Base-by-base conservation (phyloP, 2,888 invertebrate genomes). In the Smittia sp. region DNA sequence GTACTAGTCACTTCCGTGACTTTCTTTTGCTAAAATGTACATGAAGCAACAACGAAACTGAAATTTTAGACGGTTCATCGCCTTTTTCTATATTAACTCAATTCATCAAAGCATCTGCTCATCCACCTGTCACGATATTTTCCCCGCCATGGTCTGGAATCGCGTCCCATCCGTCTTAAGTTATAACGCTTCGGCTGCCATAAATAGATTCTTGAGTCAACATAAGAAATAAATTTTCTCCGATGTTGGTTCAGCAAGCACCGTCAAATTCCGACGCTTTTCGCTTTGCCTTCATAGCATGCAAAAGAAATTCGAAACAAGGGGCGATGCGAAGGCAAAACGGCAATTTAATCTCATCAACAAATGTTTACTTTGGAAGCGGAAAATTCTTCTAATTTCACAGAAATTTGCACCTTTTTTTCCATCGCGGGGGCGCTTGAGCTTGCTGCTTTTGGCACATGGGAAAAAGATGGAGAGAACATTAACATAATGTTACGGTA, bases 381-480 rank as follows among this genome's bases (percentile, higher is more conserved):
- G 63, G 27, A 72, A 32, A 32, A 54, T 70, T 54, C 32, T 54
- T 25, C 27, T 69, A 52, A 27, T 69, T 69, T 54, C 27, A 11
- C 54, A 22, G 62, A 22, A 72, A 72, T 72, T 72, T 72, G 72
- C 72, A 72, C 72, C 72, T 72, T 70, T 25, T 24, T n/a, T 69
- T 52, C 69, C 18, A 38, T 69, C 39, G 20, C 22, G 20, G 46
- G 18, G 22, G 13, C 58, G 24, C 22, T 27, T 63, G 27, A 27
- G 24, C 20, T 63, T 52, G 39, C 13, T 13, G 22, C 68, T 46
- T 9, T 18, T 27, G 25, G 13, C 62, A 22, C 46, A 52, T n/a
- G 46, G 41, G 22, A n/a, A 38, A 13, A 67, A 41, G 68, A 52
- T n/a, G 46, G 41, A 39, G 9, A 38, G 22, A 67, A 41, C 32